phyloP scores from a whole-genome alignment of 2,113 vertebrate species.

The Xiphias gladius region DNA sequence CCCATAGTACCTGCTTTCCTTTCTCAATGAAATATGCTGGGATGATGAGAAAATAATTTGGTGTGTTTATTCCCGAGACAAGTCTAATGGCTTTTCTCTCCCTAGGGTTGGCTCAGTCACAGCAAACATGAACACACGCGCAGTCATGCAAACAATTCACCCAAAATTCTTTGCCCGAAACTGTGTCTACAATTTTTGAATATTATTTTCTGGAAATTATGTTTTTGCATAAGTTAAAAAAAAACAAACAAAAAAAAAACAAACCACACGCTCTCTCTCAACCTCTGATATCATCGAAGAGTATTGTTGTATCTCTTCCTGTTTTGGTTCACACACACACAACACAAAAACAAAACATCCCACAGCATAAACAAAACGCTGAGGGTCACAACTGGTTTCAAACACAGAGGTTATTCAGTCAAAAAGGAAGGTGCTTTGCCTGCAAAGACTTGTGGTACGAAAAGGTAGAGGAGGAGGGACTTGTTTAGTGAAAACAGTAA shows the following conservation, averaged over 20 bases:
- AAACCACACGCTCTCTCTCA: constrained; percentile 7
- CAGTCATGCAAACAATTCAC: constrained; percentile 27
- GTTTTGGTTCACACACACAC: constrained; percentile 33
- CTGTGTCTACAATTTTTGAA: constrained; percentile 14
- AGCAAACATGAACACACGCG: constrained; percentile 43
- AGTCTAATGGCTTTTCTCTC: constrained; percentile 75
- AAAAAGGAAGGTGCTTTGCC: constrained; percentile 74
- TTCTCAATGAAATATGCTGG: constrained; percentile 28
- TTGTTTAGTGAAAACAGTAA: constrained; percentile 44
- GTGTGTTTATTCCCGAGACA: constrained; percentile 39
- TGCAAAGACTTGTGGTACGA: constrained; percentile 71
- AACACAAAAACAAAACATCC: constrained; percentile 51
- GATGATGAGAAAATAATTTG: constrained; percentile 52
- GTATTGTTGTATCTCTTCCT: constrained; percentile 19
- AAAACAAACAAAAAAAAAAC: constrained; percentile 1
- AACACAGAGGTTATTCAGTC: constrained; percentile 52
- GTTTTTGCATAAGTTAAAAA: constrained; percentile 49
- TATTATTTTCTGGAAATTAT: constrained; percentile 24
- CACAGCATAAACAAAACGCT: constrained; percentile 19
- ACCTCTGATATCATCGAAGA: constrained; percentile 19
- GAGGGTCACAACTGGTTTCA: constrained; percentile 29
- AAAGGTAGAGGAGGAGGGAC: constrained; percentile 15
- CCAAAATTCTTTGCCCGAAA: constrained; percentile 10
- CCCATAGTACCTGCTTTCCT: constrained; percentile 42
- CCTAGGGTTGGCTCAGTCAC: constrained; percentile 72